Evolutionary conservation across 2,113 vertebrate genomes (phyloP).

Genomic region (Nipponia nippon): DNA sequence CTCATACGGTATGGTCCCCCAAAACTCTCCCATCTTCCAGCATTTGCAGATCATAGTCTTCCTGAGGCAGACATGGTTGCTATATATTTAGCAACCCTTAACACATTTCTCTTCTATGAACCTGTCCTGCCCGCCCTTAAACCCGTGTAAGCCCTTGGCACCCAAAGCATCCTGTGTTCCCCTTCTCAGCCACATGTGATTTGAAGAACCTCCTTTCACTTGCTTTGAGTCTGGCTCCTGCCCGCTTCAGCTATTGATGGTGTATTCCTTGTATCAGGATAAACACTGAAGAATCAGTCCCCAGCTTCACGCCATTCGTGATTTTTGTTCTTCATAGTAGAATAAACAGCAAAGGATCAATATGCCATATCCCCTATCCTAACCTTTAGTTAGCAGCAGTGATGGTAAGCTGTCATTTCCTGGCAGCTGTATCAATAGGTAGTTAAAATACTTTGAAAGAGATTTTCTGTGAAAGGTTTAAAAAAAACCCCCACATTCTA

Average conservation of each 20-base stretch:
- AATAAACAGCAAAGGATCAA: background rate
- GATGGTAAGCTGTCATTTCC: background rate
- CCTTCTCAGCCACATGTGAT: background rate
- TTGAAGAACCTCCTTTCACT: background rate
- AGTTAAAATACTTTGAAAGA: background rate
- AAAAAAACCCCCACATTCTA: background rate
- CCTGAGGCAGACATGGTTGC: background rate
- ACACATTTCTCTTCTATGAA: background rate
- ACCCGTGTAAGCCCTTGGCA: background rate
- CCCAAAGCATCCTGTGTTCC: background rate
- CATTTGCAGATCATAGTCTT: background rate
- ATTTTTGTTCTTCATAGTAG: background rate
- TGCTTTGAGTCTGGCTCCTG: background rate
- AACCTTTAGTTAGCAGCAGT: background rate
- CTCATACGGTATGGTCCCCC: accelerated
- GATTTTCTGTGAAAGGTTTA: background rate
- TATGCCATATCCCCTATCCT: background rate
- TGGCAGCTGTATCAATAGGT: background rate
- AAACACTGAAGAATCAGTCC: background rate
- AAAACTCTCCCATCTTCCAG: background rate
- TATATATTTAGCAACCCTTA: background rate
- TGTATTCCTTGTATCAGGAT: background rate
- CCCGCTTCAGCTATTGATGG: background rate
- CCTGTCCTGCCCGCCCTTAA: background rate
- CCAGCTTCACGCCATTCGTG: background rate